Base-by-base conservation (phyloP, 2,113 vertebrate species). In the Hippocampus mohnikei region DNA sequence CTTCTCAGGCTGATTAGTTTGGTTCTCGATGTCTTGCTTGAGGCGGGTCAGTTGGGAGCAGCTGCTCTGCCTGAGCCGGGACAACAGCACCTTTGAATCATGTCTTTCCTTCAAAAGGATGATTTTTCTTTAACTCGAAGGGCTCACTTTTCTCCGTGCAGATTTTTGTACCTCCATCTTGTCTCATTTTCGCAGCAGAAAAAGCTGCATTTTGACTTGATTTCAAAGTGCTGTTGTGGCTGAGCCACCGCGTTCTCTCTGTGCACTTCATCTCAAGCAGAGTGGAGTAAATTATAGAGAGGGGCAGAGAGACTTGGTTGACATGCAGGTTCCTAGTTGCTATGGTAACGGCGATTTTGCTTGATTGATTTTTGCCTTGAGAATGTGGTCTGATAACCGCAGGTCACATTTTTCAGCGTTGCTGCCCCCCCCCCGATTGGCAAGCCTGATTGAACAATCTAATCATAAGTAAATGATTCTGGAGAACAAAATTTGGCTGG, bases 291-390 rank as follows among this genome's bases (percentile, higher is more conserved):
- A 72, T 83, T 76, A 46, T 67, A 70, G 75, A 70, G 64, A 23
- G 67, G 77, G 67, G 78, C 23, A 69, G 61, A 76, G 68, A 61
- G 52, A 74, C 74, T 82, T 84, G 46, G 41, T 50, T 60, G 81
- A 71, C 83, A 84, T 91, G 90, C 89, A 90, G 79, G 79, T 81
- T 81, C 70, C 71, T 69, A 40, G 80, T 83, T 80, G 75, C 84
- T 83, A 90, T 78, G 83, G 81, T 71, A 84, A 85, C 76, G 21
- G 70, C 37, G 70, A 76, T 79, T 76, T 82, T 69, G 59, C 63
- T 70, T 71, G 66, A 52, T 69, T 41, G 55, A 44, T 65, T 65
- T 48, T 15, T 65, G 13, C 42, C 7, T 66, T 71, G 42, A 80
- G 64, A 48, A 65, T 74, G 75, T 58, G 37, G 61, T 48, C 74